phyloP scores from a whole-genome alignment of 2,113 vertebrate species.

The Ptilonorhynchus violaceus region DNA sequence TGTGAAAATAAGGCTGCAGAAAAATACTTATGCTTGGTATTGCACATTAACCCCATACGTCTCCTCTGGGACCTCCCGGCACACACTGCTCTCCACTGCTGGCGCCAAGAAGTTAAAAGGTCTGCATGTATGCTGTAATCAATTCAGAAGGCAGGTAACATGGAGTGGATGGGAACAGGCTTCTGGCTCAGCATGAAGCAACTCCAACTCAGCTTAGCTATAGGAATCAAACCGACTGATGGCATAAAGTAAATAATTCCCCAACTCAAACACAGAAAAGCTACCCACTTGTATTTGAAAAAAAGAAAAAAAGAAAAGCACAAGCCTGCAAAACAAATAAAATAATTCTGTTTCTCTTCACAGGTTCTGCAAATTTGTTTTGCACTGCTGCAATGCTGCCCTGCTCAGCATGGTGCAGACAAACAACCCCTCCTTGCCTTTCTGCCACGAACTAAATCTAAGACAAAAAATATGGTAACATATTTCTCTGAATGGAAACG shows the following conservation, averaged over 20 bases:
- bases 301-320: neutral
- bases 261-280: neutral
- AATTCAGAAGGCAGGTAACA: constrained; percentile 42
- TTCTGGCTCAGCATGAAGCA: neutral
- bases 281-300: neutral
- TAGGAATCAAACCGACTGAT: neutral
- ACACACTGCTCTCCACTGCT: constrained; percentile 12
- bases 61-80: constrained; percentile 27
- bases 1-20: neutral
- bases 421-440: neutral
- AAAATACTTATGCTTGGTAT: constrained; percentile 6
- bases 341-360: neutral
- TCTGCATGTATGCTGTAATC: constrained; percentile 42
- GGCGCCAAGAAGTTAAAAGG: constrained; percentile 58
- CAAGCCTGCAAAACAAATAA: neutral
- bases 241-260: neutral
- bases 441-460: neutral
- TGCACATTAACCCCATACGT: neutral
- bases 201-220: neutral
- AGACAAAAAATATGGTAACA: neutral
- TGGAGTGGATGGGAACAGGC: neutral
- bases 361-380: neutral
- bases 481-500: neutral
- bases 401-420: neutral
- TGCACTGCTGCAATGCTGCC: neutral